Conservation (phyloP, 2,797 vertebrate genomes). For the Sphaeramia orbicularis region DNA sequence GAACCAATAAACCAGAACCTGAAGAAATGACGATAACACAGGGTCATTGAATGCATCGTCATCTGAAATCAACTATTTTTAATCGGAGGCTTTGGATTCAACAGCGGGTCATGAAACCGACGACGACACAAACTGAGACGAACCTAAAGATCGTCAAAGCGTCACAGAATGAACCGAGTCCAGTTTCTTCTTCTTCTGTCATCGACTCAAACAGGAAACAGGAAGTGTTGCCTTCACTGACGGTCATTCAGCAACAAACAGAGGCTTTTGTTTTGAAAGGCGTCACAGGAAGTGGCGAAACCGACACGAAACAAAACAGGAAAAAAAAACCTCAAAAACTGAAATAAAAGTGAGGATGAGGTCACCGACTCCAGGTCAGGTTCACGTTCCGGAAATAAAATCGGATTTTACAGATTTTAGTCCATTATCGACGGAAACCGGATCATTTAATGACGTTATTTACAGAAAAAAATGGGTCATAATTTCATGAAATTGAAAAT, state of each 20-base stretch:
- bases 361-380: constrained; percentile 23
- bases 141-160: not conserved
- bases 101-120: too few relatives aligned
- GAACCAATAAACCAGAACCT: too few relatives aligned
- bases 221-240: constrained; percentile 73
- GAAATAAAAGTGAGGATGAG: not conserved
- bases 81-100: too few relatives aligned
- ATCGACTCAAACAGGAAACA: constrained; percentile 76
- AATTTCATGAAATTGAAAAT: too few relatives aligned
- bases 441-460: too few relatives aligned
- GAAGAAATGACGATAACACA: too few relatives aligned
- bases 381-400: not conserved
- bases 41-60: too few relatives aligned
- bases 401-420: too few relatives aligned
- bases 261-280: constrained; percentile 50
- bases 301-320: constrained; percentile 21
- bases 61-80: too few relatives aligned
- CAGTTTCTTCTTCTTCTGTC: constrained; percentile 14
- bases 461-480: too few relatives aligned
- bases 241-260: constrained; percentile 76
- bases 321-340: constrained; percentile 4
- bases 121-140: not conserved
- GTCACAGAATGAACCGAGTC: not conserved
- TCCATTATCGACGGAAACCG: too few relatives aligned
- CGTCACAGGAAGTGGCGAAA: constrained; percentile 2